Base-by-base conservation (phyloP, 2,888 invertebrate species). In the Hyles lineata region DNA sequence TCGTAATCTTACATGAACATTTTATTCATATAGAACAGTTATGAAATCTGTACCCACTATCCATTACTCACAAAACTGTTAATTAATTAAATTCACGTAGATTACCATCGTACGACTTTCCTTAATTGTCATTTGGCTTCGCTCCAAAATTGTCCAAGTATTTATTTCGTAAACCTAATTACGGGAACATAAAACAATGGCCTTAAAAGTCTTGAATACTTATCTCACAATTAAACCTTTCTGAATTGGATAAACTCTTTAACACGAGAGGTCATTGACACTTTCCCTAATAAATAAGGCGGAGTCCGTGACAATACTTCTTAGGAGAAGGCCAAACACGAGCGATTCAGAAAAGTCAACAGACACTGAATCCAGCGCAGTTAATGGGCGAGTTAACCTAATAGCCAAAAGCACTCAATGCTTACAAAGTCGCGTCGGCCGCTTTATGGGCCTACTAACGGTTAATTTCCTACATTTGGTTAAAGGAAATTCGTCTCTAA, bases 331-430 rank as follows among this genome's bases (percentile, higher is more conserved):
- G 76, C 77, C 76, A 78, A 80, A 80, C 77, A 79, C 82, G 82
- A 81, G 79, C 83, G 84, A 85, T 87, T 87, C 85, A 85, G 85
- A 87, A 86, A 87, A 89, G 88, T 90, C 88, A 89, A 88, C 89
- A 90, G 87, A 83, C 80, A 83, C 82, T 84, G 86, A 90, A 90
- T 90, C 89, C 86, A 88, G 87, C 87, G 83, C 86, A 89, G 85
- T 91, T 91, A 93, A 94, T 93, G 92, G 91, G 85, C 88, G 87
- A 92, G 91, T 92, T 93, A 92, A 92, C 90, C 88, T 94, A 93
- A 94, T 93, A 93, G 94, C 92, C 85, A 85, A 94, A 94, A 94
- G 92, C 94, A 92, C 93, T 94, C 93, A 92, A 93, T 93, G 94
- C 93, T 90, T 91, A 92, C 92, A 91, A 92, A 93, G 90, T 93